Evolutionary conservation across 1,140 invertebrate species (phyloP), one percentile per base, ranked within the genome.

Genomic region (Procambarus virginalis): DNA sequence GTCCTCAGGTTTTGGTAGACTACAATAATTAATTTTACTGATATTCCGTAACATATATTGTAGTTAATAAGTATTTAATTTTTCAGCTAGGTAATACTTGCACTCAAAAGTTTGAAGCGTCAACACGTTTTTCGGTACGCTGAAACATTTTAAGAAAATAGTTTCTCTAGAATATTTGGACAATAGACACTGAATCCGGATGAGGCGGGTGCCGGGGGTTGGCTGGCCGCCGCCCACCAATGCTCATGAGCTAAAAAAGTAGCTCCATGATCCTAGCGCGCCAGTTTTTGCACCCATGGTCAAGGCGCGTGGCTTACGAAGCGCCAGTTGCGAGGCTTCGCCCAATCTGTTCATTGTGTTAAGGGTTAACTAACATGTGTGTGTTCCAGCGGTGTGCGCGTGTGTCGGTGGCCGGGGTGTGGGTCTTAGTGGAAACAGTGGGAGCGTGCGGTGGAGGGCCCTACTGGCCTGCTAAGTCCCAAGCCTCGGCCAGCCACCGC

Each of bases 391-490:
- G 8, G 76, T 49, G 76, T 78, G 76, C 49, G 86, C 48, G 73
- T n/a, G 70, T 84, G 86, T 60, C 51, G 70, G 78, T 89, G 86
- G 75, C 86, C 82, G 82, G 82, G 82, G 91, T 80, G 83, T 89
- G 91, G 91, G 91, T 84, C 81, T 91, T 91, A 85, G 91, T 84
- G 82, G 91, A 86, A 83, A 70, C 91, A 89, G 86, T 89, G 86
- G 86, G 82, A 46, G 86, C 46, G 64, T 87, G 73, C 60, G 86
- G 76, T 89, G 49, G 46, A 77, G 64, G 48, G 55, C 91, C 91
- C 86, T 91, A 91, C 91, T 91, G 91, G 91, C 91, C 91, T 91
- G 91, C 91, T 91, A 91, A 91, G 91, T 91, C 91, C 91, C 91
- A 89, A 91, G 86, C 82, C 86, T 85, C 86, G 91, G 82, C 49